phyloP scores from a whole-genome alignment of 2,113 vertebrate genomes.

The Neotragus moschatus region DNA sequence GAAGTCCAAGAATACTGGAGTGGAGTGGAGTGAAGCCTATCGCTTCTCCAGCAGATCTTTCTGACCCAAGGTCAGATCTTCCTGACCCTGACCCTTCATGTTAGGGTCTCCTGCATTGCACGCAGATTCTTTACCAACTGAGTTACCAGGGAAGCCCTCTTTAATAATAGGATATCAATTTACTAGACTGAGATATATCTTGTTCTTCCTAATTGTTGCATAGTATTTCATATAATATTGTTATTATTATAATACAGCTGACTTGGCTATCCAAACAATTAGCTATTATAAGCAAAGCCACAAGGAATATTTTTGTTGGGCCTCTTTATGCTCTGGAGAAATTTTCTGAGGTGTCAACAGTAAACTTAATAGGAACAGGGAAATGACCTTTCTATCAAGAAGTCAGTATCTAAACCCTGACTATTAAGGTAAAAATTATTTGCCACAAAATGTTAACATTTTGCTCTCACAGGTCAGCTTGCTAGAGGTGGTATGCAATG shows the following conservation, averaged over 20 bases:
- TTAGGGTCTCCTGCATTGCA: neutral
- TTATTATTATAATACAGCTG: neutral
- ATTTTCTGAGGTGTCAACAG: neutral
- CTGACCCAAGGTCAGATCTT: neutral
- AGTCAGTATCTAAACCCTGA: neutral
- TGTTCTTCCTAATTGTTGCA: neutral
- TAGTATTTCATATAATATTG: neutral
- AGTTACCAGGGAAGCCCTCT: neutral
- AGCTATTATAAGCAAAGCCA: neutral
- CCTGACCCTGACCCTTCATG: neutral
- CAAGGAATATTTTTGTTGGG: neutral
- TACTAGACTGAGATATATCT: neutral
- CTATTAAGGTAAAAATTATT: conserved; percentile 32
- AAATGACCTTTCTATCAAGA: conserved; percentile 9
- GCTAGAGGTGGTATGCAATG: neutral
- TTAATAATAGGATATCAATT: neutral
- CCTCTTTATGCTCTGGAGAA: neutral
- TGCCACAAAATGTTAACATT: conserved; percentile 8
- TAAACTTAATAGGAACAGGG: neutral
- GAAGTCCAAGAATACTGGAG: neutral
- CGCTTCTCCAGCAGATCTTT: neutral
- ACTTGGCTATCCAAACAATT: neutral
- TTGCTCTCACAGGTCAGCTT: conserved; percentile 9
- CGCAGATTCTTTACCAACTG: neutral
- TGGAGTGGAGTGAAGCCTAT: neutral